Evolutionary conservation across 2,888 invertebrate species (phyloP).

Genomic region (Chrysina gloriosa): DNA sequence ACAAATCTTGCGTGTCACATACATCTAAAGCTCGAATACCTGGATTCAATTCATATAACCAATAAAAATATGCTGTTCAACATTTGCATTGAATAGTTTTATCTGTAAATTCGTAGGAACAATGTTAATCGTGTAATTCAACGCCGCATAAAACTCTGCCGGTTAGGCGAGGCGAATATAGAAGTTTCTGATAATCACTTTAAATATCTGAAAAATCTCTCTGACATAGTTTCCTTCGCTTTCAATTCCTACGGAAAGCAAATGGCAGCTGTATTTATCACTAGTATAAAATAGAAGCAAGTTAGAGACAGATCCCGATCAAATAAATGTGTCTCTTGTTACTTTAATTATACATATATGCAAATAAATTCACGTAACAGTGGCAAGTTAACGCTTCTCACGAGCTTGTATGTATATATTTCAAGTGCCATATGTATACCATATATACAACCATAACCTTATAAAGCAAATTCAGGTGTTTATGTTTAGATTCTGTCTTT

Average conservation of each 20-base stretch:
- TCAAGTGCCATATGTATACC: constrained; percentile 10
- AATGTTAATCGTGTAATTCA: constrained; percentile 33
- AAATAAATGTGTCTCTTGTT: constrained; percentile 41
- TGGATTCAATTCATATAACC: constrained; percentile 13
- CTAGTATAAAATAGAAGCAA: constrained; percentile 13
- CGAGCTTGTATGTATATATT: constrained; percentile 26
- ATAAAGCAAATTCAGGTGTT: constrained; percentile 36
- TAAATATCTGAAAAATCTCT: background rate
- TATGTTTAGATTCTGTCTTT: constrained; percentile 25
- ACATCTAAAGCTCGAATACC: constrained; percentile 5
- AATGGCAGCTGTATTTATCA: constrained; percentile 6
- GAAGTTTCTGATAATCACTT: constrained; percentile 12
- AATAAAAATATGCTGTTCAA: constrained; percentile 30
- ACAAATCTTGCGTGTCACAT: constrained; percentile 20
- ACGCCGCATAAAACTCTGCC: constrained; percentile 8
- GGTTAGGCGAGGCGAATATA: background rate
- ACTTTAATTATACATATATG: constrained; percentile 44
- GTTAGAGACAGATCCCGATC: constrained; percentile 34
- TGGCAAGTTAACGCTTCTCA: constrained; percentile 36
- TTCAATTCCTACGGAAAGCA: constrained; percentile 18
- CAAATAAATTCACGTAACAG: constrained; percentile 42
- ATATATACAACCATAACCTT: background rate
- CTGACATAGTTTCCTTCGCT: background rate
- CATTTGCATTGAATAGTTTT: constrained; percentile 36
- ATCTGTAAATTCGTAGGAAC: constrained; percentile 34